phyloP scores from a whole-genome alignment of 2,888 invertebrate species.

The Agrilus mali region DNA sequence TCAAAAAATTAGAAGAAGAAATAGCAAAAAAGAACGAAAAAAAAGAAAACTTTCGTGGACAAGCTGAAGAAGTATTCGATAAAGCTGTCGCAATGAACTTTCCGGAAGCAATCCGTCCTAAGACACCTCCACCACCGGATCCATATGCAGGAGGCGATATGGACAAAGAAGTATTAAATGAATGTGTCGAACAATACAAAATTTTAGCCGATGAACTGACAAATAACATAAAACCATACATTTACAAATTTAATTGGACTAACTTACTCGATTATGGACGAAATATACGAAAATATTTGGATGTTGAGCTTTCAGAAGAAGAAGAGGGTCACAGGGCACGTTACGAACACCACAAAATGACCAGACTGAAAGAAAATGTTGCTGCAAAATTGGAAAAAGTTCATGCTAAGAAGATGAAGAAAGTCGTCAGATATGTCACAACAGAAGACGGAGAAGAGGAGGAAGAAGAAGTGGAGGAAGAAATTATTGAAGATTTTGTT shows the following conservation, averaged over 20 bases:
- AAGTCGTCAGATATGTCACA: too few relatives aligned
- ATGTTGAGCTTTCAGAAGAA: conserved; percentile 15
- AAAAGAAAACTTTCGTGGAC: conserved; percentile 43
- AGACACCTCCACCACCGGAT: conserved; percentile 33
- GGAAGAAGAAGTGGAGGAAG: too few relatives aligned
- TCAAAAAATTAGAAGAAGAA: conserved; percentile 45
- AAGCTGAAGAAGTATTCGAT: conserved; percentile 49
- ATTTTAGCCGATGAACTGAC: conserved; percentile 27
- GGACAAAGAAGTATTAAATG: conserved; percentile 29
- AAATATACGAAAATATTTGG: conserved; percentile 37
- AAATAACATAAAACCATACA: conserved; percentile 36
- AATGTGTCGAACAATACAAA: conserved; percentile 34
- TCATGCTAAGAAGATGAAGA: too few relatives aligned
- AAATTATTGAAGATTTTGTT: too few relatives aligned
- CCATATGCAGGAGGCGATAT: conserved; percentile 27
- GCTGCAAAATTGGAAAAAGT: too few relatives aligned
- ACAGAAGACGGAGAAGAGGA: too few relatives aligned
- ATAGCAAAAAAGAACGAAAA: conserved; percentile 43
- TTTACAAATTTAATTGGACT: conserved; percentile 43
- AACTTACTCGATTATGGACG: conserved; percentile 39
- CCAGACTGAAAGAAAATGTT: too few relatives aligned
- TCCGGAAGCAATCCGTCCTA: conserved; percentile 44
- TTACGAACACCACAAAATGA: too few relatives aligned
- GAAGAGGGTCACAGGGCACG: too few relatives aligned
- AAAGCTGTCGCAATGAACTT: conserved; percentile 49